Percentiles rank a stretch among this genome's conserved stretches.
These are phyloP conservation scores for Adelosebastes latens DNA, from an alignment of 2,797 vertebrate species.

Conservation along the genomic window DNA sequence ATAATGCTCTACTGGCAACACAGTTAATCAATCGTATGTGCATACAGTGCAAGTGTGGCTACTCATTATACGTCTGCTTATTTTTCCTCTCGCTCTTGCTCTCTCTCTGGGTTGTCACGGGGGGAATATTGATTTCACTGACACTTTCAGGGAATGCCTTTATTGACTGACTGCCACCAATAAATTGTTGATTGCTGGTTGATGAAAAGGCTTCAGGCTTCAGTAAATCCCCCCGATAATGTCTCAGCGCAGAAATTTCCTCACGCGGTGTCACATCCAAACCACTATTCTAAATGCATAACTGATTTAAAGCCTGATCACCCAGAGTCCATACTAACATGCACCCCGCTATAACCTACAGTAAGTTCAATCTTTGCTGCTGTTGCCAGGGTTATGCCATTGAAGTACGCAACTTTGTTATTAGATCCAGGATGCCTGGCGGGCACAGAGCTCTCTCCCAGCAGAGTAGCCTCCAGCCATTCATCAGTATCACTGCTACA, in stretches of 20 bases:
- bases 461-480: conserved; percentile 61
- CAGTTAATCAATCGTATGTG: conserved; percentile 37
- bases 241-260: conserved; percentile 21
- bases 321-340: conserved; percentile 7
- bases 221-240: conserved; percentile 46
- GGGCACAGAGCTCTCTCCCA: conserved; percentile 53
- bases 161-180: conserved; percentile 66
- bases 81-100: background rate
- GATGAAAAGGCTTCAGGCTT: conserved; percentile 59
- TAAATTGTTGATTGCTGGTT: conserved; percentile 67
- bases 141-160: conserved; percentile 62
- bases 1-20: conserved; percentile 13
- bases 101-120: conserved; percentile 21
- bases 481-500: conserved; percentile 53
- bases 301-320: conserved; percentile 18
- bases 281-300: conserved; percentile 9
- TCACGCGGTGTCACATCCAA: conserved; percentile 16
- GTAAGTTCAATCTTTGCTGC: conserved; percentile 22
- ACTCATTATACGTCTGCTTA: conserved; percentile 18
- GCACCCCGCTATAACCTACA: background rate
- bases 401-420: conserved; percentile 65
- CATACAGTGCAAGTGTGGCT: conserved; percentile 26
- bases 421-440: conserved; percentile 58
- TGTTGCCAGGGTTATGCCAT: conserved; percentile 57
- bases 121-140: conserved; percentile 63